Conservation (phyloP, 2,113 vertebrate species). For the Gnathochromis pfefferi region DNA sequence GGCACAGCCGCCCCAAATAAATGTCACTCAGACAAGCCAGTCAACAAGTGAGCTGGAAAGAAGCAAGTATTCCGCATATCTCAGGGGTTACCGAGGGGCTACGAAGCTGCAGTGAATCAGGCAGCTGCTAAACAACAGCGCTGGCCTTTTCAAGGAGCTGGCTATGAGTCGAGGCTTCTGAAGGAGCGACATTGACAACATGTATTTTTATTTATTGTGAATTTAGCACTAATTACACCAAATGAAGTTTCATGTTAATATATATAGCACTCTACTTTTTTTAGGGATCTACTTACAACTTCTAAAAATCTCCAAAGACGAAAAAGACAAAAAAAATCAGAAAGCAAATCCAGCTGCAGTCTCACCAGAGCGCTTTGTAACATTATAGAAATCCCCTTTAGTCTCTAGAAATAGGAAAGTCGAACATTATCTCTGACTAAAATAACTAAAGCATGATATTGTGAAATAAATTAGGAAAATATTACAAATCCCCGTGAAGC, state of each 20-base stretch:
- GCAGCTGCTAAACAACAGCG: not conserved
- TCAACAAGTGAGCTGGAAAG: not conserved
- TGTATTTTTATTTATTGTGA: not conserved
- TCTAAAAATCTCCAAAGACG: not conserved
- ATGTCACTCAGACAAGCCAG: not conserved
- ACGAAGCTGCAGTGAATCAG: not conserved
- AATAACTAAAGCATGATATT: constrained; percentile 31
- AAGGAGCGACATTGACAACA: not conserved
- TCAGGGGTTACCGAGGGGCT: not conserved
- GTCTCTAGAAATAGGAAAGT: constrained; percentile 10
- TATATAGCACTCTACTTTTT: not conserved
- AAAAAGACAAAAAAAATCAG: not conserved
- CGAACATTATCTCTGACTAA: constrained; percentile 10
- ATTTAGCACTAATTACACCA: not conserved
- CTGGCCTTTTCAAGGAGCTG: not conserved
- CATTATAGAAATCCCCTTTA: constrained; percentile 11
- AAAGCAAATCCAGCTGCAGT: not conserved
- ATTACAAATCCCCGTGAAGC: constrained; percentile 39
- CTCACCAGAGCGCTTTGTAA: not conserved
- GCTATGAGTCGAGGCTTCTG: not conserved
- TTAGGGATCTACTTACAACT: not conserved
- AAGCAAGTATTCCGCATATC: not conserved
- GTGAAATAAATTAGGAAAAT: constrained; percentile 40
- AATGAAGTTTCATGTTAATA: not conserved
- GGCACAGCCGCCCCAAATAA: not conserved